phyloP scores from a whole-genome alignment of 2,888 invertebrate genomes.

The Caenorhabditis sp. region DNA sequence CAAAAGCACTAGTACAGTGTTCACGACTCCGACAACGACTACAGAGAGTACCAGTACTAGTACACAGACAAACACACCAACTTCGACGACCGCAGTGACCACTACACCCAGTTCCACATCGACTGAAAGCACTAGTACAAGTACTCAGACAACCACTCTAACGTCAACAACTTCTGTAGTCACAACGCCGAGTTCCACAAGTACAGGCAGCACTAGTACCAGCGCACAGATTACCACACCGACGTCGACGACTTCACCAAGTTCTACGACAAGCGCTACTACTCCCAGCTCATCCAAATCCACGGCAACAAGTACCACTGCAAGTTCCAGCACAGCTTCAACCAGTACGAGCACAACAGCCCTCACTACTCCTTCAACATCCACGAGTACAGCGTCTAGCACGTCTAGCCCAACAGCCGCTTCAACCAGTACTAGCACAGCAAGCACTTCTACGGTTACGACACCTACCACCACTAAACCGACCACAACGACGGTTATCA shows the following conservation, averaged over 20 bases:
- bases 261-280: neutral
- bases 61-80: neutral
- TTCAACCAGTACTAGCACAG: neutral
- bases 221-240: neutral
- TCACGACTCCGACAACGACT: neutral
- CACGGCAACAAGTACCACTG: too few relatives aligned
- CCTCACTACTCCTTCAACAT: neutral
- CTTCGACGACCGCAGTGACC: neutral
- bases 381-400: neutral
- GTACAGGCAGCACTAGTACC: neutral
- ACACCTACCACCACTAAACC: neutral
- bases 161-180: neutral
- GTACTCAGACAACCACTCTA: neutral
- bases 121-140: neutral
- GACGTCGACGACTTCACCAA: neutral
- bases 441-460: conserved; percentile 9
- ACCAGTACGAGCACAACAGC: neutral
- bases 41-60: neutral
- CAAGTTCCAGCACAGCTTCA: neutral
- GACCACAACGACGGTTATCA: neutral
- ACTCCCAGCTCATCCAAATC: neutral
- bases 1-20: neutral
- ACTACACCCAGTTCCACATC: neutral
- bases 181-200: neutral
- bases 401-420: neutral